A percentile compares a stretch with the other conserved stretches of the same genome.
Evolutionary conservation across 2,797 vertebrate genomes (phyloP).

Genomic region (Gouania willdenowi): DNA sequence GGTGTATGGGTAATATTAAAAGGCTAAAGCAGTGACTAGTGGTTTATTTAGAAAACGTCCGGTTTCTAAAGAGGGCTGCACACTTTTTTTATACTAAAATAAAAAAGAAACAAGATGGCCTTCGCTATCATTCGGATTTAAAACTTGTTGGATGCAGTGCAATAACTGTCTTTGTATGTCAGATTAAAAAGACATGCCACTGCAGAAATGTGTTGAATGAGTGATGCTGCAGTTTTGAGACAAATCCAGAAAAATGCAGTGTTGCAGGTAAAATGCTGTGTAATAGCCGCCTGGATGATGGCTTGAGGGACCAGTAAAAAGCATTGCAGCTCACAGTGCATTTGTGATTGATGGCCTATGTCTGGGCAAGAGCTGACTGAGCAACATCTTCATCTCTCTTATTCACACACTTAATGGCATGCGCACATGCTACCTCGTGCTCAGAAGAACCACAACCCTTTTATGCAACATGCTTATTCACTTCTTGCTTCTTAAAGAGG

Average conservation of each 20-base stretch:
- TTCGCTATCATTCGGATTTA: too few species aligned
- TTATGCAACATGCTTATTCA: constrained; percentile 1
- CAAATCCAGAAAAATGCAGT: constrained; percentile 44
- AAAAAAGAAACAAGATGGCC: too few species aligned
- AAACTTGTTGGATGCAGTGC: too few species aligned
- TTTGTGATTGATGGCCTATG: constrained; percentile 73
- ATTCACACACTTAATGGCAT: constrained; percentile 56
- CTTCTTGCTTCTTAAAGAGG: not conserved
- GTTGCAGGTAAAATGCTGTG: constrained; percentile 67
- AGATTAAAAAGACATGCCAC: constrained; percentile 18
- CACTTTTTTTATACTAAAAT: too few species aligned
- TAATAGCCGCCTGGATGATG: constrained; percentile 53
- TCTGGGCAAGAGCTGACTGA: constrained; percentile 71
- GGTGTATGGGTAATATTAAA: too few species aligned
- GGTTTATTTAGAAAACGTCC: too few species aligned
- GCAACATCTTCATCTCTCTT: constrained; percentile 71
- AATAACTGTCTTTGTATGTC: too few species aligned
- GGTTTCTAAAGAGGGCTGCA: too few species aligned
- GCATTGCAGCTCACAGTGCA: constrained; percentile 51
- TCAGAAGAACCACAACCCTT: constrained; percentile 3
- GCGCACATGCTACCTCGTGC: constrained; percentile 24
- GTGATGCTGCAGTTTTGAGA: constrained; percentile 26
- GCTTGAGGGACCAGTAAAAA: constrained; percentile 52
- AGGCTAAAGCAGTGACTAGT: too few species aligned
- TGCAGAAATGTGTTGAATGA: constrained; percentile 24